These are phyloP conservation scores for Sylvicola cinctus DNA, from an alignment of 2,888 invertebrate species.

Conservation along the genomic window DNA sequence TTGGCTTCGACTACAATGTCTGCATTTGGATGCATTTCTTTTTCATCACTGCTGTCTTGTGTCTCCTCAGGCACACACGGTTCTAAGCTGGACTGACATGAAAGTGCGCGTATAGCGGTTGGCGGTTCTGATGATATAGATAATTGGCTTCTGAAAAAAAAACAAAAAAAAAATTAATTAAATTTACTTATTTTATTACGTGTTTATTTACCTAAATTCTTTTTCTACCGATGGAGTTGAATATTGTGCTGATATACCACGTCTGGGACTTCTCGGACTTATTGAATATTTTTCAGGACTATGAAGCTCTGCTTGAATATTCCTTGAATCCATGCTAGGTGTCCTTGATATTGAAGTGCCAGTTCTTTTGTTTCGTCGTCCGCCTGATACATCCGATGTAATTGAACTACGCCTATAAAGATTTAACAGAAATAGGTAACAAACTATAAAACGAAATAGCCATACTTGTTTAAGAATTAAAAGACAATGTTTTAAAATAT, in stretches of 20 bases:
- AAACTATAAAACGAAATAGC: neutral
- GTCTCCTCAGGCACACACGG: constrained; percentile 22
- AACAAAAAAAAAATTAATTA: neutral
- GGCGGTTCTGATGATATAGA: constrained; percentile 24
- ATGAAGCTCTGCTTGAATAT: constrained; percentile 18
- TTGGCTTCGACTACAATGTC: constrained; percentile 1
- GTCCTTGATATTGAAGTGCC: constrained; percentile 18
- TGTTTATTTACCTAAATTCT: constrained; percentile 18
- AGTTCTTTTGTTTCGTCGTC: constrained; percentile 18
- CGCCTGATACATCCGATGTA: constrained; percentile 22
- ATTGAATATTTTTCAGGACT: constrained; percentile 21
- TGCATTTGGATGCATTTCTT: neutral
- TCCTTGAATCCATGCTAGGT: constrained; percentile 22
- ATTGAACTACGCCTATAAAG: constrained; percentile 17
- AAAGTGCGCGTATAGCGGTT: constrained; percentile 16
- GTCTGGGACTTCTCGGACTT: constrained; percentile 15
- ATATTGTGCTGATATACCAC: constrained; percentile 19
- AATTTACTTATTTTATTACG: neutral
- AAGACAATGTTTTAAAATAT: neutral
- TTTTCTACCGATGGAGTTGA: constrained; percentile 24
- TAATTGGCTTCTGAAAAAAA: constrained; percentile 17
- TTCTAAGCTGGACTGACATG: constrained; percentile 24
- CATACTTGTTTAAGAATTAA: too few species aligned
- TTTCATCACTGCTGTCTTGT: neutral
- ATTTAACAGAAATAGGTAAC: too few species aligned